Percentiles rank a stretch among this genome's conserved stretches.
phyloP scores from a whole-genome alignment of 2,888 invertebrate genomes.

The Agonopterix heracliana region DNA sequence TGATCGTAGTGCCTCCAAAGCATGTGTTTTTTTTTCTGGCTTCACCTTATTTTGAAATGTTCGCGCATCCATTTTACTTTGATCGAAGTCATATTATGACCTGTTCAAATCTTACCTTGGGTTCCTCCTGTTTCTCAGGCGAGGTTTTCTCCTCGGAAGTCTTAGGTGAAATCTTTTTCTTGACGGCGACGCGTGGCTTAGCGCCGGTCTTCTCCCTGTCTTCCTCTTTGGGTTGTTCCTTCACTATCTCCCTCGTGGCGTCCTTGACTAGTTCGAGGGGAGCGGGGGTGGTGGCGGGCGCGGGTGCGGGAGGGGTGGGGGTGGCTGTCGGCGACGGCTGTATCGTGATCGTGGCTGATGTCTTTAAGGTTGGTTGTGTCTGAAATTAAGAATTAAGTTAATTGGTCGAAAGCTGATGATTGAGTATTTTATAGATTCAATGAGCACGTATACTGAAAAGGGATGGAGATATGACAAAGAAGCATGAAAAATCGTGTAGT shows the following conservation, averaged over 20 bases:
- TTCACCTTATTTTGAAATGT: too few relatives aligned
- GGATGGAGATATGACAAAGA: too few relatives aligned
- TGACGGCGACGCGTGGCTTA: constrained; percentile 36
- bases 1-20: too few relatives aligned
- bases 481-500: too few relatives aligned
- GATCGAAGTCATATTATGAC: too few relatives aligned
- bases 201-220: constrained; percentile 39
- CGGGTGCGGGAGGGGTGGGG: neutral
- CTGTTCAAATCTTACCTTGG: constrained; percentile 36
- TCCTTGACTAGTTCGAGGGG: constrained; percentile 34
- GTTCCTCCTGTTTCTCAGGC: constrained; percentile 45
- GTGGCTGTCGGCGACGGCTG: constrained; percentile 35
- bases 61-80: too few relatives aligned
- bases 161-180: constrained; percentile 45
- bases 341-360: constrained; percentile 66
- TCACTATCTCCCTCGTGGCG: constrained; percentile 38
- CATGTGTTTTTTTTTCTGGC: too few relatives aligned
- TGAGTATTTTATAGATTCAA: too few relatives aligned
- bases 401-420: too few relatives aligned
- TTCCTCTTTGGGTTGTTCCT: constrained; percentile 27
- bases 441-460: too few relatives aligned
- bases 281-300: neutral
- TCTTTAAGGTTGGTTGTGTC: constrained; percentile 48
- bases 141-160: constrained; percentile 37
- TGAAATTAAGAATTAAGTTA: too few relatives aligned